Evolutionary conservation across 2,888 invertebrate species (phyloP).

Genomic region (Napeogenes sylphis): DNA sequence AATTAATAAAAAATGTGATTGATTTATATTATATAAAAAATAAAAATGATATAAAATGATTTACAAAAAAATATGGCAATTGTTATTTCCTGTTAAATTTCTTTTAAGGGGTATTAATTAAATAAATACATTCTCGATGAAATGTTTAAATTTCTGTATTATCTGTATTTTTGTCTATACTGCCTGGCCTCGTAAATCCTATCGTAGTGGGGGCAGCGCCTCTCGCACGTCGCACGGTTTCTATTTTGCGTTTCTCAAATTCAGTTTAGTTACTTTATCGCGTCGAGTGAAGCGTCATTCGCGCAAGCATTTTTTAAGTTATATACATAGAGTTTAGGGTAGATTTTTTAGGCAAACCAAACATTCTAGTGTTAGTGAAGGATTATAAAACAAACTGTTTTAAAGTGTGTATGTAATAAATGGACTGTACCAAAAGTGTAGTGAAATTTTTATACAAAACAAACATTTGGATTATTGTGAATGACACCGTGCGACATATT

Average conservation of each 20-base stretch:
- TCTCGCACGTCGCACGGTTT: slow-evolving; percentile 72
- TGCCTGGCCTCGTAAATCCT: slow-evolving; percentile 72
- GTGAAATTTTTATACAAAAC: slow-evolving; percentile 50
- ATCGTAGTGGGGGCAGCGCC: slow-evolving; percentile 63
- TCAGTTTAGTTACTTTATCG: slow-evolving; percentile 71
- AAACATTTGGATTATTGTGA: slow-evolving; percentile 55
- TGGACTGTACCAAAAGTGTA: slow-evolving; percentile 55
- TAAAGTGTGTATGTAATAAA: slow-evolving; percentile 40
- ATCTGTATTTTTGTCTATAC: slow-evolving; percentile 55
- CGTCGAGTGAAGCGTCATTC: slow-evolving; percentile 59
- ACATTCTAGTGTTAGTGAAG: slow-evolving; percentile 50
- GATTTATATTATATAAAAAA: no score
- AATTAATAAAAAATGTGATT: no score
- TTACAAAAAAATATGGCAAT: no score
- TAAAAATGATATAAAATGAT: no score
- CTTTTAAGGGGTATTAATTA: not conserved
- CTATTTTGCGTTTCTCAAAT: slow-evolving; percentile 75
- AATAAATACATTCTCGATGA: not conserved
- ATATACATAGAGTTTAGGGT: slow-evolving; percentile 55
- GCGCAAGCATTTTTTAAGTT: slow-evolving; percentile 62
- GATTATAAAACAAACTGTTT: slow-evolving; percentile 47
- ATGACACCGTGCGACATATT: slow-evolving; percentile 37
- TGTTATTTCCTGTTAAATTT: no score
- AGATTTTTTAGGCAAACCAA: slow-evolving; percentile 48
- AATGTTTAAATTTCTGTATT: slow-evolving; percentile 40